Base-by-base conservation (phyloP, 2,888 invertebrate species). In the Strigamia maritima region DNA sequence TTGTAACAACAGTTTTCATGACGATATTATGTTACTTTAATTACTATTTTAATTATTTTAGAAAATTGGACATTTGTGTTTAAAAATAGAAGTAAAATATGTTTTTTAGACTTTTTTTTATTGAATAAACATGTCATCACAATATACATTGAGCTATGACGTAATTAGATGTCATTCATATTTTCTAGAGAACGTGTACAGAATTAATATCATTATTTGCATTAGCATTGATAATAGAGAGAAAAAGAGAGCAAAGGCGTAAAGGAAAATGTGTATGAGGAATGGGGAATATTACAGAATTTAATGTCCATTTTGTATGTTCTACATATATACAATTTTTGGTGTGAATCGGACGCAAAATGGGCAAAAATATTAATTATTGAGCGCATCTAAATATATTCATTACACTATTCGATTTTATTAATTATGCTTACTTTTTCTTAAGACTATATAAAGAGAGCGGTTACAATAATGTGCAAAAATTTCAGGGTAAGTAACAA, bases 221-320 rank as follows among this genome's bases (percentile, higher is more conserved):
- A 54, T 54, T 54, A 54, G 54, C 54, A 54, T 54, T 54, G 54
- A 54, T 54, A 54, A n/a, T 54, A 54, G 54, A 54, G 54, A 54
- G 54, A 54, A 54, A 49, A 54, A 54, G 54, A 54, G 54, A 22
- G 54, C 22, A 19, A 19, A 19, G n/a, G 54, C n/a, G 19, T 19
- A 19, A n/a, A 19, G 19, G 54, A 54, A 19, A 8, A 22, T 54
- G 19, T n/a, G 54, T n/a, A 54, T 19, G 54, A 54, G 54, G 54
- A 8, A 19, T 19, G n/a, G 54, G 35, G 35, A 35, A 35, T 35
- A 8, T 35, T 6, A 35, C 19, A n/a, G 19, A 19, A 54, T 54
- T 54, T 6, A 54, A 54, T 54, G 54, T 54, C 54, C 54, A 54
- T 22, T 54, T 54, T 19, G n/a, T n/a, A 1, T 54, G 19, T 19